Base-by-base conservation (phyloP, 2,113 vertebrate genomes). In the Leptobrachium leishanense region DNA sequence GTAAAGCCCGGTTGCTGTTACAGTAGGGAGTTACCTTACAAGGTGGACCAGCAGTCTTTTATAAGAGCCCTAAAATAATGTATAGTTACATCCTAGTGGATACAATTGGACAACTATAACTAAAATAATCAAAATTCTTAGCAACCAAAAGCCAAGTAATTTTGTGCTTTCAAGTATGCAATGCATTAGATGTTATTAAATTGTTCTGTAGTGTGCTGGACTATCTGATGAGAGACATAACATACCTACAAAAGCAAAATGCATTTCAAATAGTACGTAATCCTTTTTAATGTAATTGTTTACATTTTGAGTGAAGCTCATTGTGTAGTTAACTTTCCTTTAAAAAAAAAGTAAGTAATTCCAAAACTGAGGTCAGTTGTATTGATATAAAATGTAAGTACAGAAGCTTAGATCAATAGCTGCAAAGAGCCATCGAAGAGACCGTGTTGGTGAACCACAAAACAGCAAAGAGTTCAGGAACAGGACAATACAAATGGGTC, bases 361-460 rank as follows among this genome's bases (percentile, higher is more conserved):
- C 67, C 63, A 67, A 73, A 73, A 43, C 15, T 43, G 77, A 73
- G 77, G 77, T 72, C 77, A 67, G 40, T 80, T 59, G 15, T 67
- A 46, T 31, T 46, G 54, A 15, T 46, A 62, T 43, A 44, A 20
- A 67, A 65, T 55, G 69, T 73, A 71, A 67, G 69, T 67, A 79
- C 77, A 79, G 70, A 74, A 80, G 59, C 68, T 43, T 39, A 50
- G 63, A 73, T 80, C 77, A 57, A 80, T 80, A 68, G 13, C 50
- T 43, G 50, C 71, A 72, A 57, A 70, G 43, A 66, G 62, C 46
- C 77, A 72, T 72, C 59, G 66, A 79, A 68, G 39, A 72, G 44
- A 68, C 53, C 72, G 77, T 73, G 77, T 73, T 72, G 77, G 77
- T 73, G 55, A 79, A 57, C 77, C 77, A 73, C 77, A 66, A 73